Evolutionary conservation across 64 coral and sea anemone species (phyloP).

Genomic region (Cladopsammia gracilis): DNA sequence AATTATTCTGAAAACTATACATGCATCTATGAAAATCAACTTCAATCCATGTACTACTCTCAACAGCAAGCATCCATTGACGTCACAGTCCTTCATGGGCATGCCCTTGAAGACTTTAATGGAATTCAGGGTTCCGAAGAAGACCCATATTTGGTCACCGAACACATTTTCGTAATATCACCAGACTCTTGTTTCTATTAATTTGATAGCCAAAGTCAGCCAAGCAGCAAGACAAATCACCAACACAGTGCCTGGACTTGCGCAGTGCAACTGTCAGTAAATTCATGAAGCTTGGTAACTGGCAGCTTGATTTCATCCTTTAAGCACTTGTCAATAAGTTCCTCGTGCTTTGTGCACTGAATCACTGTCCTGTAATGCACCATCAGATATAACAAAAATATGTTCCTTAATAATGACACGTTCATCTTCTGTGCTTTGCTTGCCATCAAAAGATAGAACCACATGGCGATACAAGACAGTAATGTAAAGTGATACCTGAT

Average conservation of each 20-base stretch:
- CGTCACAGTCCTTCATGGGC: too few relatives aligned
- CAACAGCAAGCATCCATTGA: too few relatives aligned
- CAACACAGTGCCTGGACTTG: slow-evolving; percentile 66
- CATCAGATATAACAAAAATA: slow-evolving; percentile 55
- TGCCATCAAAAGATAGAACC: slow-evolving; percentile 42
- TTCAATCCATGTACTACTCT: too few relatives aligned
- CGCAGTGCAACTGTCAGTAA: slow-evolving; percentile 43
- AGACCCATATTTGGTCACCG: too few relatives aligned
- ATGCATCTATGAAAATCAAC: too few relatives aligned
- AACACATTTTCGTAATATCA: too few relatives aligned
- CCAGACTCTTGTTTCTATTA: too few relatives aligned
- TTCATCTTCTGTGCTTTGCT: slow-evolving; percentile 41
- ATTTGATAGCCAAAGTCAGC: slow-evolving; percentile 65
- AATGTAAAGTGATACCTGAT: slow-evolving; percentile 38
- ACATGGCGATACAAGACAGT: slow-evolving; percentile 54
- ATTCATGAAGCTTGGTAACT: slow-evolving; percentile 46
- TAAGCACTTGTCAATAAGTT: slow-evolving; percentile 8
- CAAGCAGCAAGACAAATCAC: slow-evolving; percentile 65
- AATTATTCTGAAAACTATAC: too few relatives aligned
- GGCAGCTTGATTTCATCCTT: not conserved
- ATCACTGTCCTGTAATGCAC: slow-evolving; percentile 26
- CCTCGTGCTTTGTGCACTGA: slow-evolving; percentile 21
- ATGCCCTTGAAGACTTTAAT: too few relatives aligned
- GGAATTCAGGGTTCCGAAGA: too few relatives aligned
- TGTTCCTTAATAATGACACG: slow-evolving; percentile 43